phyloP scores from a whole-genome alignment of 92 coral and sea anemone species.

The Paragorgia papillata region DNA sequence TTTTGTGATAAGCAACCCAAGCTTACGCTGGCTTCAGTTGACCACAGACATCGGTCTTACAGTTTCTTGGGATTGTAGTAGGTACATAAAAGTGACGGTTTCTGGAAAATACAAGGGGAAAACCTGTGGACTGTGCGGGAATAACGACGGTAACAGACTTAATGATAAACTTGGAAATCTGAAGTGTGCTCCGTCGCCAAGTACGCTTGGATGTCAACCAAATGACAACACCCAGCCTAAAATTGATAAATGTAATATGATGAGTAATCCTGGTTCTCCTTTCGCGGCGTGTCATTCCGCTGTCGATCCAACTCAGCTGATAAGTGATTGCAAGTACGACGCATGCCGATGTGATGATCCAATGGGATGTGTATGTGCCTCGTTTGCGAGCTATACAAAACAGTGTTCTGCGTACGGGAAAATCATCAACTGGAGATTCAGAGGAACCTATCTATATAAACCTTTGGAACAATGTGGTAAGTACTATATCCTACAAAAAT shows the following conservation, averaged over 20 bases:
- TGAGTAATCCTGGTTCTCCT: constrained; percentile 41
- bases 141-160: constrained; percentile 69
- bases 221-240: background rate
- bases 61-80: constrained; percentile 69
- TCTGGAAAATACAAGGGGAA: constrained; percentile 62
- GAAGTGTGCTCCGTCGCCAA: background rate
- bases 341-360: constrained; percentile 80
- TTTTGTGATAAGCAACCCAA: background rate
- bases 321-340: constrained; percentile 68
- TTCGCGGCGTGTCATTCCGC: constrained; percentile 73
- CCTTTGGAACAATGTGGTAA: constrained; percentile 3
- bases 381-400: constrained; percentile 72
- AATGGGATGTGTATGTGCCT: constrained; percentile 67
- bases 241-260: background rate
- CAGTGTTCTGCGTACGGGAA: constrained; percentile 72
- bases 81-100: constrained; percentile 68
- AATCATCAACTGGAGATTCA: constrained; percentile 69
- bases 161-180: constrained; percentile 67
- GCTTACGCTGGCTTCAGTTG: background rate
- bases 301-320: constrained; percentile 65
- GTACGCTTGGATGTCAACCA: background rate
- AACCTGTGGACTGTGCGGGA: constrained; percentile 88
- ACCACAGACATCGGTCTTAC: constrained; percentile 49
- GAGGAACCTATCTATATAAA: background rate
- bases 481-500: background rate